These are phyloP conservation scores for Eciton burchellii DNA, from an alignment of 1,140 invertebrate genomes.

Conservation along the genomic window DNA sequence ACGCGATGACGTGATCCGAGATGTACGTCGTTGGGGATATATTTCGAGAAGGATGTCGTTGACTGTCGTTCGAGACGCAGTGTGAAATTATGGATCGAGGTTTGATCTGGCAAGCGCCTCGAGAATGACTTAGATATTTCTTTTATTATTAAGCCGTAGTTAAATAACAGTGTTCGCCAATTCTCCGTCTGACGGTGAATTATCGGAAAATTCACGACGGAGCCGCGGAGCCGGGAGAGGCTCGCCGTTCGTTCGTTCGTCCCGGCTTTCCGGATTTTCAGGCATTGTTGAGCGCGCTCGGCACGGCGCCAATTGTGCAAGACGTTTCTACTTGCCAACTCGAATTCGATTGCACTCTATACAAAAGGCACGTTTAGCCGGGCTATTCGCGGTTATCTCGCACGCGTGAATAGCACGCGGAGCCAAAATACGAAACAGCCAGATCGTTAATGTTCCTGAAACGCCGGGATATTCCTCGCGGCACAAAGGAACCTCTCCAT, in stretches of 20 bases:
- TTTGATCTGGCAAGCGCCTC: not conserved
- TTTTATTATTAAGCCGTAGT: not conserved
- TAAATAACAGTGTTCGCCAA: constrained; percentile 18
- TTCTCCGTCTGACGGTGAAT: constrained; percentile 2
- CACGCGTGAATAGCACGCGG: not conserved
- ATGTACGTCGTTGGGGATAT: not conserved
- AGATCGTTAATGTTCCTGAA: not conserved
- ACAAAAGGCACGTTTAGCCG: constrained; percentile 37
- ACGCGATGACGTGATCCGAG: not conserved
- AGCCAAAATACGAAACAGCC: constrained; percentile 3
- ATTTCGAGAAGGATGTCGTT: not conserved
- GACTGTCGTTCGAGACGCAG: not conserved
- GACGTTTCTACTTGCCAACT: constrained; percentile 38
- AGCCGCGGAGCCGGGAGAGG: not conserved
- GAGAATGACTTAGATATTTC: constrained; percentile 12
- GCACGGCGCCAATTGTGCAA: constrained; percentile 44
- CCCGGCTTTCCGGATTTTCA: constrained; percentile 46
- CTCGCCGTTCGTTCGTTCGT: constrained; percentile 31
- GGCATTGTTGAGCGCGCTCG: constrained; percentile 50
- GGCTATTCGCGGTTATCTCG: constrained; percentile 33
- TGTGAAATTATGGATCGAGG: not conserved
- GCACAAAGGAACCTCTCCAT: not conserved
- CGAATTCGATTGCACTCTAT: constrained; percentile 45
- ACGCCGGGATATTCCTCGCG: not conserved
- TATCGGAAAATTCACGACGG: constrained; percentile 22